These are phyloP conservation scores for Potorous gilbertii DNA, from an alignment of 2,797 vertebrate species.

Conservation along the genomic window DNA sequence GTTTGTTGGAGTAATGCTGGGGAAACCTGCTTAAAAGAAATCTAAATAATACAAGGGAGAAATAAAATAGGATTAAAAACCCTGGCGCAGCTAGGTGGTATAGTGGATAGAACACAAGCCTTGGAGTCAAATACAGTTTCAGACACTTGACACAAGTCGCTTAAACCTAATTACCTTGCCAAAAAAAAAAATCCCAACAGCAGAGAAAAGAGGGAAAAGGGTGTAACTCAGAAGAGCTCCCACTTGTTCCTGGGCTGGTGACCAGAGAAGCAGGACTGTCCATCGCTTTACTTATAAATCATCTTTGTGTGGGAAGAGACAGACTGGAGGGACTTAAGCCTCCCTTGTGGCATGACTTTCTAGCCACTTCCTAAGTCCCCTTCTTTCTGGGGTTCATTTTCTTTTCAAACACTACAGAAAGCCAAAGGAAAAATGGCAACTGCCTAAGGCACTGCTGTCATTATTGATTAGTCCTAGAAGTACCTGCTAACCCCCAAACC, in stretches of 20 bases:
- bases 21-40: neutral
- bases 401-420: neutral
- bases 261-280: neutral
- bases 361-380: neutral
- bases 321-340: neutral
- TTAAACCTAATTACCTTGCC: too few relatives aligned
- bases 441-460: neutral
- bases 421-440: neutral
- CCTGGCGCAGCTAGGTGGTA: too few relatives aligned
- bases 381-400: neutral
- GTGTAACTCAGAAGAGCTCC: neutral
- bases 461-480: neutral
- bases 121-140: too few relatives aligned
- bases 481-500: neutral
- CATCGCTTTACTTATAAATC: neutral
- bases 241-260: neutral
- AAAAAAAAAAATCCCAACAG: neutral
- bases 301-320: neutral
- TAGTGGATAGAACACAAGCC: too few relatives aligned
- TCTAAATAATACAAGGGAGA: neutral
- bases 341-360: neutral
- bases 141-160: too few relatives aligned
- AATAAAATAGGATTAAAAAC: neutral
- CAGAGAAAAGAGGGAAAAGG: neutral
- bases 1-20: neutral